Percentiles rank a stretch among this genome's conserved stretches.
Conservation (phyloP, 2,113 vertebrate genomes). For the Uropsilus gracilis region DNA sequence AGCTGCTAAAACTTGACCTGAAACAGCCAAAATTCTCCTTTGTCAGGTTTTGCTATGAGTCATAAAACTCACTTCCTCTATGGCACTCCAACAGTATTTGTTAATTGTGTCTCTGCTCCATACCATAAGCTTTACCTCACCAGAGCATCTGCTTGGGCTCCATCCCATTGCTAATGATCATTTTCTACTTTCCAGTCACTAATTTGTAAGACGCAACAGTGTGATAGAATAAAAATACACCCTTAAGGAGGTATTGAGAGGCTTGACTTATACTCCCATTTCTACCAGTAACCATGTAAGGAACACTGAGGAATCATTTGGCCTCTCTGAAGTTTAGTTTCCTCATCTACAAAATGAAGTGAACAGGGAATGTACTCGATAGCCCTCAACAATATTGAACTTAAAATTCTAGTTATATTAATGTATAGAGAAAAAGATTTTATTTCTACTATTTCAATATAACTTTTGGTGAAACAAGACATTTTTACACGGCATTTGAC, state of each 20-base stretch:
- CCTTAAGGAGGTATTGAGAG: neutral
- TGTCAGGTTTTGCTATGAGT: constrained; percentile 29
- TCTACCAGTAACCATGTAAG: neutral
- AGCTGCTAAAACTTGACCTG: constrained; percentile 21
- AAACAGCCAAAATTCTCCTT: constrained; percentile 47
- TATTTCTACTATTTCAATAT: neutral
- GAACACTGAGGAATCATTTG: neutral
- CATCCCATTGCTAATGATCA: neutral
- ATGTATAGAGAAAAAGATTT: neutral
- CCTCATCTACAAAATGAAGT: neutral
- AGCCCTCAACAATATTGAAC: neutral
- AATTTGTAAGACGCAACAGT: constrained; percentile 44
- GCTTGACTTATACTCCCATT: neutral
- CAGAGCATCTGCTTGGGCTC: constrained; percentile 50
- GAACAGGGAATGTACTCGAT: neutral
- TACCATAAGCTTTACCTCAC: constrained; percentile 32
- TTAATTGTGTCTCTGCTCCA: neutral
- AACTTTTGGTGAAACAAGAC: neutral
- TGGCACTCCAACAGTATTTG: constrained; percentile 7
- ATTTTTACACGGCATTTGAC: neutral
- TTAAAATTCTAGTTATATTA: neutral
- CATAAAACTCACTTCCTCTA: constrained; percentile 39
- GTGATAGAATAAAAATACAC: neutral
- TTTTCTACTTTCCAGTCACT: constrained; percentile 63
- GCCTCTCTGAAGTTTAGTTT: neutral